phyloP scores from a whole-genome alignment of 53 echinoderm and acorn worm genomes.

The Actinopyga echinites region DNA sequence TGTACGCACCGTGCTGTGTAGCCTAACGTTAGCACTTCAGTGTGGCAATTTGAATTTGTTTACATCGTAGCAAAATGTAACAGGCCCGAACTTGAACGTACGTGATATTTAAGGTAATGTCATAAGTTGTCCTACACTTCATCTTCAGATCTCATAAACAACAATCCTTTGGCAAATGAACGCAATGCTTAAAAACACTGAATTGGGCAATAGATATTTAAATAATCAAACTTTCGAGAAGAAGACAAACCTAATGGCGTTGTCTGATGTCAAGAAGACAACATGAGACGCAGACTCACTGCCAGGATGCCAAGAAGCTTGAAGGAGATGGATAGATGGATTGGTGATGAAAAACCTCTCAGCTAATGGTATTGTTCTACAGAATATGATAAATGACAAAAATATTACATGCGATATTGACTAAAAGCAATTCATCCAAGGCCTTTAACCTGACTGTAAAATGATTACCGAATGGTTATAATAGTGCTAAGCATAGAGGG shows the following conservation, averaged over 20 bases:
- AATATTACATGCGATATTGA: not conserved
- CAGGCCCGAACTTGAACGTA: too few relatives aligned
- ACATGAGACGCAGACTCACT: conserved; percentile 76
- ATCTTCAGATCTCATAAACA: too few relatives aligned
- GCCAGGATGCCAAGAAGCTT: conserved; percentile 91
- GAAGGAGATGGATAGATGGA: conserved; percentile 75
- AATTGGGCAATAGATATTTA: too few relatives aligned
- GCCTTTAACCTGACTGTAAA: not conserved
- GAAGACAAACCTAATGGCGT: conserved; percentile 65
- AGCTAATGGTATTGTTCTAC: conserved; percentile 77
- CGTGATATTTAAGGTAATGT: too few relatives aligned
- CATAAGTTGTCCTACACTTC: too few relatives aligned
- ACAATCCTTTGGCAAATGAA: too few relatives aligned
- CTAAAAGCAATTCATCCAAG: not conserved
- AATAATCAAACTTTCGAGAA: not conserved
- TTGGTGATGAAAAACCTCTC: conserved; percentile 89
- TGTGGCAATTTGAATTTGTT: too few relatives aligned
- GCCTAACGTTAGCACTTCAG: too few relatives aligned
- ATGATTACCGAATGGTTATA: not conserved
- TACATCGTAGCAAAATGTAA: too few relatives aligned
- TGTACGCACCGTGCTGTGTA: too few relatives aligned
- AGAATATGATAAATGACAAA: not conserved
- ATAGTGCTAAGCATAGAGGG: too few relatives aligned
- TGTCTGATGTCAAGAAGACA: conserved; percentile 86
- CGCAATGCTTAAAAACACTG: too few relatives aligned